phyloP scores from a whole-genome alignment of 2,113 vertebrate species.

The Corvus cornix region DNA sequence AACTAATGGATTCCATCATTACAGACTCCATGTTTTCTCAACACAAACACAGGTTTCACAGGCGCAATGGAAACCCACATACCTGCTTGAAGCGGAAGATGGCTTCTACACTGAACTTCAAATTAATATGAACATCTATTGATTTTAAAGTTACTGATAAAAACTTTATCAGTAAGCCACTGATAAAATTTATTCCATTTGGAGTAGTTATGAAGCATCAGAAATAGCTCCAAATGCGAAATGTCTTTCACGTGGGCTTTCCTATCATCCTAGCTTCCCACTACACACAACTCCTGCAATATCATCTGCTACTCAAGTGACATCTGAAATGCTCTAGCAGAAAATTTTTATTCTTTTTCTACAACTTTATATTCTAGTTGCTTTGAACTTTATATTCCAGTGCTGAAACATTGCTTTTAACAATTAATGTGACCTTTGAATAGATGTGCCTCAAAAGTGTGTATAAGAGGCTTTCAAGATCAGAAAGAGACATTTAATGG shows the following conservation, averaged over 20 bases:
- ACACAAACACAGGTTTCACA: background rate
- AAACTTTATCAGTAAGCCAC: background rate
- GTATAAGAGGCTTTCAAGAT: slow-evolving; percentile 27
- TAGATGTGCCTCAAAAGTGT: background rate
- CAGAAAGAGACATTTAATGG: slow-evolving; percentile 23
- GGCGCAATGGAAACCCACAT: background rate
- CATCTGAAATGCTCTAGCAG: background rate
- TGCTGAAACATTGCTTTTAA: background rate
- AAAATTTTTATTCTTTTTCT: background rate
- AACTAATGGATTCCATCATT: background rate
- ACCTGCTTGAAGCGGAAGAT: background rate
- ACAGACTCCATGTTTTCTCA: background rate
- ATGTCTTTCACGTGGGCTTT: background rate
- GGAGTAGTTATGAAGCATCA: background rate
- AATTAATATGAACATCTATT: background rate
- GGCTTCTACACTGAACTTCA: background rate
- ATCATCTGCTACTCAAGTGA: background rate
- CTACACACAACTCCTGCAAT: background rate
- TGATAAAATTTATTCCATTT: background rate
- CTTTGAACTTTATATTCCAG: background rate
- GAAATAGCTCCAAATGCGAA: background rate
- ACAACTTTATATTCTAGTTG: background rate
- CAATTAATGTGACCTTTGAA: slow-evolving; percentile 21
- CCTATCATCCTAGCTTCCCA: background rate
- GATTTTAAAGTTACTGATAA: background rate